Conservation (phyloP, 2,797 vertebrate genomes). For the Chiloscyllium punctatum region DNA sequence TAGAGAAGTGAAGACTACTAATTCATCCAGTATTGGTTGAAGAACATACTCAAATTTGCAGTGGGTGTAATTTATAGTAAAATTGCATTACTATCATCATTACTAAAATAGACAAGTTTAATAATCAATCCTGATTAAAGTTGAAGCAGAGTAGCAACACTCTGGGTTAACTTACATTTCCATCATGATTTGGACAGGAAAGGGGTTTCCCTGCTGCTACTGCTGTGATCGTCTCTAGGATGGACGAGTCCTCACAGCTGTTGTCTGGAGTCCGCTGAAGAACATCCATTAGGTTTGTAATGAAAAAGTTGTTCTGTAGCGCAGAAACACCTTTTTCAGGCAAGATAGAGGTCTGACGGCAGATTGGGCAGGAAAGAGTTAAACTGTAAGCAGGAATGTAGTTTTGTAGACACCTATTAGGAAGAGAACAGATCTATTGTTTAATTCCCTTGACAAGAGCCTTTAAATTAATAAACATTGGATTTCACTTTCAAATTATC, state of each 20-base stretch:
- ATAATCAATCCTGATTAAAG: neutral
- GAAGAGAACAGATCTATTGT: conserved; percentile 39
- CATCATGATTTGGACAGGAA: conserved; percentile 91
- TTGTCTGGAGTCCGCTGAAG: conserved; percentile 82
- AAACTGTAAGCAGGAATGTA: conserved; percentile 94
- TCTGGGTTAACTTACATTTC: conserved; percentile 68
- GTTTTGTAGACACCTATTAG: conserved; percentile 86
- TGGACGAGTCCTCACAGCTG: conserved; percentile 71
- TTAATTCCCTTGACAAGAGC: neutral
- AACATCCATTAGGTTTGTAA: conserved; percentile 98
- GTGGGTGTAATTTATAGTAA: neutral
- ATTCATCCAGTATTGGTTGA: neutral
- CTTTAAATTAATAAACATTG: neutral
- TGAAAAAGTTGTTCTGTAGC: conserved; percentile 97
- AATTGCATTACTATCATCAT: neutral
- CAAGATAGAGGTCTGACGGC: conserved; percentile 95
- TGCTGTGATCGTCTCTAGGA: conserved; percentile 71
- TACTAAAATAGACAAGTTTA: neutral
- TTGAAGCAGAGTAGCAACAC: neutral
- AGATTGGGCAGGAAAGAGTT: conserved; percentile 93
- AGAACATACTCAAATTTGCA: neutral
- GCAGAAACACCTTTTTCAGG: conserved; percentile 96
- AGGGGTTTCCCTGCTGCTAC: conserved; percentile 79
- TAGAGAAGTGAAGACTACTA: neutral
- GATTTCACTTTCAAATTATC: neutral